These are phyloP conservation scores for Epinotia bilunana DNA, from an alignment of 2,888 invertebrate genomes.

Conservation along the genomic window DNA sequence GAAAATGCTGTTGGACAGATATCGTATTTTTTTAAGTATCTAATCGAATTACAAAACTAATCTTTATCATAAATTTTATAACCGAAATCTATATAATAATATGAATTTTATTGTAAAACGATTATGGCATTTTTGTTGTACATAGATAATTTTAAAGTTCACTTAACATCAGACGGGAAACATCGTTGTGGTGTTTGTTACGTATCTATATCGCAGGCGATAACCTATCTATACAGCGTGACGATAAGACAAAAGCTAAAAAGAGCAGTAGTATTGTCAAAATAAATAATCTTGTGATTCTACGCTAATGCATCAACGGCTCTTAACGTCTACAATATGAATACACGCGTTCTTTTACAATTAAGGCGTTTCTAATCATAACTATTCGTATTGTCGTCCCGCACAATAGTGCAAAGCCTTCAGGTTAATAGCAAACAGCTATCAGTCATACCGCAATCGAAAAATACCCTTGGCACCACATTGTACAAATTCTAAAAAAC, in stretches of 20 bases:
- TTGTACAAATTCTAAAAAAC: conserved; percentile 63
- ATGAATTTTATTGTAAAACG: conserved; percentile 41
- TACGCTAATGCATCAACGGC: conserved; percentile 49
- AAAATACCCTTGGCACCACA: conserved; percentile 62
- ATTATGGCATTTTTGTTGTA: conserved; percentile 63
- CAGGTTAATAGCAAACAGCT: conserved; percentile 13
- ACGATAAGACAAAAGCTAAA: conserved; percentile 65
- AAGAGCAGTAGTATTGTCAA: conserved; percentile 57
- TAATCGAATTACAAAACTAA: conserved; percentile 36
- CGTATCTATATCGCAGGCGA: conserved; percentile 58
- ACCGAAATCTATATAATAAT: conserved; percentile 39
- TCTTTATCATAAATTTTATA: conserved; percentile 40
- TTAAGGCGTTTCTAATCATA: conserved; percentile 27
- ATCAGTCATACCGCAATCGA: conserved; percentile 40
- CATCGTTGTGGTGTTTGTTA: conserved; percentile 62
- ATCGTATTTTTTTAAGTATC: conserved; percentile 42
- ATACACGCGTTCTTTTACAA: background rate
- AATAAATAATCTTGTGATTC: conserved; percentile 55
- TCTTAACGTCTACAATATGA: conserved; percentile 47
- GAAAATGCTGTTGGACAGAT: conserved; percentile 44
- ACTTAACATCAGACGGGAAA: conserved; percentile 49
- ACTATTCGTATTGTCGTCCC: conserved; percentile 26
- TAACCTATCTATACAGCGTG: conserved; percentile 50
- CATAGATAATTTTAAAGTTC: conserved; percentile 45
- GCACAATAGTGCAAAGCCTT: conserved; percentile 38